Percentiles rank a stretch among this genome's conserved stretches.
These are phyloP conservation scores for Spodoptera picta DNA, from an alignment of 2,888 invertebrate species.

Conservation along the genomic window DNA sequence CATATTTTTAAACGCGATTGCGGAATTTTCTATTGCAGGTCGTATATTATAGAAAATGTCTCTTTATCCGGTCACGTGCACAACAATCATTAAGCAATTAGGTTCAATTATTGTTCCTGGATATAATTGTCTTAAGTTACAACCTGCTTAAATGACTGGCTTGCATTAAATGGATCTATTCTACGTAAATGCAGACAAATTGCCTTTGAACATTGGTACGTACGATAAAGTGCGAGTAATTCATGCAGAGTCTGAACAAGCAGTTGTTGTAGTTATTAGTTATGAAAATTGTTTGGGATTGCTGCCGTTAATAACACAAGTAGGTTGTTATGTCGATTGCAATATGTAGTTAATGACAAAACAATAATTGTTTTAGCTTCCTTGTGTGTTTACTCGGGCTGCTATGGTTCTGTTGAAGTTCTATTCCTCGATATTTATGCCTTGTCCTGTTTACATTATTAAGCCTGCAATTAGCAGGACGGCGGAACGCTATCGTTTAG, in stretches of 20 bases:
- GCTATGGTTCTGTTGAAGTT: background rate
- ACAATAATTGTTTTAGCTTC: constrained; percentile 7
- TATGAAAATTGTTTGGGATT: constrained; percentile 48
- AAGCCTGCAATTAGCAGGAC: constrained; percentile 7
- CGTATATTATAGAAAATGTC: constrained; percentile 66
- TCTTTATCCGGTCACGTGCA: constrained; percentile 67
- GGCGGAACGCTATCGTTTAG: background rate
- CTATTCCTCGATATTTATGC: constrained; percentile 6
- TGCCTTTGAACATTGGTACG: constrained; percentile 58
- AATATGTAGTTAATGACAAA: constrained; percentile 14
- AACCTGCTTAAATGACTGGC: constrained; percentile 64
- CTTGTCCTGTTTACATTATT: constrained; percentile 7
- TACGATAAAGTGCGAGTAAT: constrained; percentile 47
- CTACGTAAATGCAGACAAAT: constrained; percentile 66
- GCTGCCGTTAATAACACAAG: constrained; percentile 26
- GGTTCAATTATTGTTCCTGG: constrained; percentile 73
- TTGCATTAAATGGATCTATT: constrained; percentile 69
- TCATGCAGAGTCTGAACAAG: constrained; percentile 25
- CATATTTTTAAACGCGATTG: constrained; percentile 65
- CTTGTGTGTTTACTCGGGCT: background rate
- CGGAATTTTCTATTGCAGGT: constrained; percentile 71
- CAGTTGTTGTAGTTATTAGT: constrained; percentile 42
- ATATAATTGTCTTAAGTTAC: constrained; percentile 71
- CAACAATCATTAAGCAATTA: constrained; percentile 82
- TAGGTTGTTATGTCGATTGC: constrained; percentile 26